Evolutionary conservation across 2,113 vertebrate genomes (phyloP), one percentile per base, ranked within the genome.

Genomic region (Rutilus rutilus): DNA sequence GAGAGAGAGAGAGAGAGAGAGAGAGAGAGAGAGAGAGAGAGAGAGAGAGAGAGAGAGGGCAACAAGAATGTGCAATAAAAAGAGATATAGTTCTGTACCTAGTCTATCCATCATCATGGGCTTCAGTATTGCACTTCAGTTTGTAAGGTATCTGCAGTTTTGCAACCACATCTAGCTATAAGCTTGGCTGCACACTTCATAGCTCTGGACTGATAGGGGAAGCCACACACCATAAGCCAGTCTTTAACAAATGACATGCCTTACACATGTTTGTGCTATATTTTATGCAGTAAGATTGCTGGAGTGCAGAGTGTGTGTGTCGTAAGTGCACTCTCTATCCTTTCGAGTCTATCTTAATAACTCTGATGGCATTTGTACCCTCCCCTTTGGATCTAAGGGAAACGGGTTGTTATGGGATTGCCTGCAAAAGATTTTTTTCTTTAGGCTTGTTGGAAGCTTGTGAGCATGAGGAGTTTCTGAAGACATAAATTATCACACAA

Each of bases 301-400:
- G 57, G 23, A 42, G 47, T 57, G 39, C 75, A 77, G 47, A 78
- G 27, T 39, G 12, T 27, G 19, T 54, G 69, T 75, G 36, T 75
- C 21, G 30, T 78, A 78, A 78, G 83, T 85, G 83, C 74, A 78
- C 39, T 85, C 27, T 52, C 83, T 76, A 73, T 76, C 57, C 82
- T 64, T 47, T 71, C 23, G 64, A 36, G 45, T 83, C 47, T 30
- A 47, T 84, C 71, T 74, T 42, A 47, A 84, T 76, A 62, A 76
- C 39, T 64, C 45, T 64, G 57, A 76, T 64, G 73, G 11, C 39
- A 30, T 67, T 33, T 82, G 36, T 36, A 17, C 27, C 27, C 15
- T 71, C 30, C n/a, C 27, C 19, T 36, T 52, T 36, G 27, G 39
- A 78, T 78, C 54, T 50, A 64, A 27, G n/a, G 45, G 57, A 45